Evolutionary conservation across 2,888 invertebrate species (phyloP).

Genomic region (Hydriomena furcata): DNA sequence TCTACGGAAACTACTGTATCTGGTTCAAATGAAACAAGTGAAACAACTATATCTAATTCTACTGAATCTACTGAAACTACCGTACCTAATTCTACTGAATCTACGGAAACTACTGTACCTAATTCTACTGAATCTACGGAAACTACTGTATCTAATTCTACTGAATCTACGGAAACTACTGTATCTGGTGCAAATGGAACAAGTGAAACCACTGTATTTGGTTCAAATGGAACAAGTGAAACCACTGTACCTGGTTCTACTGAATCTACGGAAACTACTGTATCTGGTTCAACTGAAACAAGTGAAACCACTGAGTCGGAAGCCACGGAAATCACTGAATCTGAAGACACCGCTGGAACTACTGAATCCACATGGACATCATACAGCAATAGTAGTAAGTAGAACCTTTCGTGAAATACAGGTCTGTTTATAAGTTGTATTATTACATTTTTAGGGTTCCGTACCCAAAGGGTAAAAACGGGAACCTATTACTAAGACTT

Average conservation of each 20-base stretch:
- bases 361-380: conserved; percentile 3
- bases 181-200: conserved; percentile 9
- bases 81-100: conserved; percentile 12
- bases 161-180: conserved; percentile 18
- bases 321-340: not conserved
- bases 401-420: no score
- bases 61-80: conserved; percentile 17
- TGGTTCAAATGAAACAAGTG: conserved; percentile 8
- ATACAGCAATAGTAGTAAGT: conserved; percentile 18
- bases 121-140: conserved; percentile 29
- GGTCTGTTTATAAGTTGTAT: no score
- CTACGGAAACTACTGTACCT: conserved; percentile 8
- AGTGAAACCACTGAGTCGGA: not conserved
- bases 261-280: not conserved
- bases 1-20: conserved; percentile 13
- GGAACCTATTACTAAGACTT: no score
- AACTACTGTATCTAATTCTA: conserved; percentile 19
- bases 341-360: not conserved
- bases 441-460: no score
- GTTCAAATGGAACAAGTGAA: not conserved
- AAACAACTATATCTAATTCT: conserved; percentile 3
- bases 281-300: not conserved
- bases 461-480: no score
- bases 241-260: not conserved
- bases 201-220: not conserved